A percentile compares a stretch with the other conserved stretches of the same genome.
Conservation (phyloP, 2,113 vertebrate genomes). For the Toxotes jaculatrix region DNA sequence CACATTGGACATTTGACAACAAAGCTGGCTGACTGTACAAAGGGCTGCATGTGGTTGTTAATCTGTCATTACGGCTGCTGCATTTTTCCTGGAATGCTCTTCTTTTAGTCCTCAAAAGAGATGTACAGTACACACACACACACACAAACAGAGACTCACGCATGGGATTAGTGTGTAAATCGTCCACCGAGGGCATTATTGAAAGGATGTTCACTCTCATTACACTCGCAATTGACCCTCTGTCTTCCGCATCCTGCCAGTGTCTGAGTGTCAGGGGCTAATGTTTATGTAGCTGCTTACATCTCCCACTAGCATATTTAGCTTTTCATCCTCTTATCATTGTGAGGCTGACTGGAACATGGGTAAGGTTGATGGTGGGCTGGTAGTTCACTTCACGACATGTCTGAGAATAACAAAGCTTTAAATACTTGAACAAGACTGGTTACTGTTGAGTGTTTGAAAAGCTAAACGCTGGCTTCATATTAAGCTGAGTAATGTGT, state of each 20-base stretch:
- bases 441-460: not conserved
- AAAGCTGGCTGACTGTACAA: conserved; percentile 57
- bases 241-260: conserved; percentile 29
- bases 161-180: conserved; percentile 71
- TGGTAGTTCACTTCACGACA: not conserved
- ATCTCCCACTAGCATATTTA: conserved; percentile 20
- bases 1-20: conserved; percentile 57
- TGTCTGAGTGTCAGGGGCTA: conserved; percentile 26
- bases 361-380: not conserved
- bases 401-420: not conserved
- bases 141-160: conserved; percentile 5
- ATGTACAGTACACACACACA: conserved; percentile 31
- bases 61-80: conserved; percentile 66
- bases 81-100: conserved; percentile 62
- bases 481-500: not conserved
- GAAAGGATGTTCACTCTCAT: conserved; percentile 67
- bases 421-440: not conserved
- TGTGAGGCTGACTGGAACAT: not conserved
- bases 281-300: conserved; percentile 27
- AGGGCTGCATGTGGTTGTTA: conserved; percentile 49
- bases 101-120: conserved; percentile 21
- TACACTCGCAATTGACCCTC: conserved; percentile 61
- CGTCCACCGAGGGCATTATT: conserved; percentile 56
- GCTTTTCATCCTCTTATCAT: conserved; percentile 34
- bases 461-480: not conserved